phyloP scores from a whole-genome alignment of 2,113 vertebrate genomes.

The Ascaphus truei region DNA sequence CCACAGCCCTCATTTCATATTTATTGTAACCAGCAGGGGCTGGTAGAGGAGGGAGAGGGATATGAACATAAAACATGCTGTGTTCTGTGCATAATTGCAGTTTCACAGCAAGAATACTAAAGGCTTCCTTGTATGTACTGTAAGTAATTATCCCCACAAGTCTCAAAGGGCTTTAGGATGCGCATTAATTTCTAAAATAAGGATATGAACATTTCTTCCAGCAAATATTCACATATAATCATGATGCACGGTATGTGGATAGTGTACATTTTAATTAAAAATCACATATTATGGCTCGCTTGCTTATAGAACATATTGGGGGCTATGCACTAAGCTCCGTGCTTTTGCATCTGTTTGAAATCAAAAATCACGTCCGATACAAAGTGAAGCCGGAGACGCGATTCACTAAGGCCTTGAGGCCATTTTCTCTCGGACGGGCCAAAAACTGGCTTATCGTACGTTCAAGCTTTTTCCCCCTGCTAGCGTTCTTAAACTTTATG shows the following conservation, averaged over 20 bases:
- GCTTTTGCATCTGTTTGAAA: too few relatives aligned
- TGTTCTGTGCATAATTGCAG: slow-evolving; percentile 4
- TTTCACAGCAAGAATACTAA: not conserved
- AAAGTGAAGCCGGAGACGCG: too few relatives aligned
- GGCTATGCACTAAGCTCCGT: too few relatives aligned
- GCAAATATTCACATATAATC: not conserved
- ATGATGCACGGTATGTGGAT: not conserved
- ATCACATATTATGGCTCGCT: not conserved
- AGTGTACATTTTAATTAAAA: not conserved
- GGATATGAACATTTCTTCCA: not conserved
- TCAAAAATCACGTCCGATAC: too few relatives aligned
- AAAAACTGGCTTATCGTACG: too few relatives aligned
- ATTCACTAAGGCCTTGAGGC: too few relatives aligned
- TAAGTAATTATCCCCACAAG: not conserved
- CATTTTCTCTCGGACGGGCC: too few relatives aligned
- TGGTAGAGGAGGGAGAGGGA: not conserved
- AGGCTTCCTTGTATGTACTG: not conserved
- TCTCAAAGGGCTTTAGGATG: not conserved
- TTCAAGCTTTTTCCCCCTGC: too few relatives aligned
- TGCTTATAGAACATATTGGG: not conserved
- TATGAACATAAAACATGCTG: not conserved
- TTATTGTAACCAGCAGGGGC: not conserved
- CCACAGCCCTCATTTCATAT: not conserved
- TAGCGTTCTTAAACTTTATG: too few relatives aligned
- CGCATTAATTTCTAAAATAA: not conserved